A percentile compares a stretch with the other conserved stretches of the same genome.
Evolutionary conservation across 1,140 invertebrate species (phyloP).

Genomic region (Diorhabda elongata): DNA sequence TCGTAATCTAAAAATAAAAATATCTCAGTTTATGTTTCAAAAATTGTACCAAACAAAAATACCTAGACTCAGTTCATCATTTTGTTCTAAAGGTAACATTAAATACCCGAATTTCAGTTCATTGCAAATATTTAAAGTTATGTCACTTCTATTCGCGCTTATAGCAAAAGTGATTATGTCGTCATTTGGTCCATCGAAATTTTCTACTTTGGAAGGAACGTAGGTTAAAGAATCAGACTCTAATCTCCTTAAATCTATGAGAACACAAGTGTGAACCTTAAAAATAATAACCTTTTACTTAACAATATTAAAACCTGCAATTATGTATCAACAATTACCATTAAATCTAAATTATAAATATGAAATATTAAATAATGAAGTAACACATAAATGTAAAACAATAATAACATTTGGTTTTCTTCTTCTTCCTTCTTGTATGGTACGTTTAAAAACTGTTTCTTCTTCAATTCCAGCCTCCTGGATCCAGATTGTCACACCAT

Average conservation of each 20-base stretch:
- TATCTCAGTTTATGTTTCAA: background rate
- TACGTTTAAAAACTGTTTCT: no score
- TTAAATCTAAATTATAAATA: no score
- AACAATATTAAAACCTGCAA: no score
- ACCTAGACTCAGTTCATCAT: constrained; percentile 55
- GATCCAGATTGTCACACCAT: no score
- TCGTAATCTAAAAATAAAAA: constrained; percentile 50
- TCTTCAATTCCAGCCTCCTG: no score
- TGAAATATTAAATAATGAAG: no score
- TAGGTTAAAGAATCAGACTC: constrained; percentile 73
- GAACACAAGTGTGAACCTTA: constrained; percentile 68
- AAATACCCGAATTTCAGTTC: constrained; percentile 78
- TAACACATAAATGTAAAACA: no score
- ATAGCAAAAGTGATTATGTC: constrained; percentile 94
- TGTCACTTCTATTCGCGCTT: constrained; percentile 70
- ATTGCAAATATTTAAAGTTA: constrained; percentile 78
- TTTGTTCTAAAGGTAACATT: constrained; percentile 72
- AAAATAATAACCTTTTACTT: no score
- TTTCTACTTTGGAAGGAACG: constrained; percentile 56
- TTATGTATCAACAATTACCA: no score
- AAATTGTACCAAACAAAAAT: background rate
- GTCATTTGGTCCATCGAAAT: constrained; percentile 76
- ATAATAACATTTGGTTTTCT: no score
- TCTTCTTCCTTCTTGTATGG: no score
- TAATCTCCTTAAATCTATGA: constrained; percentile 69